These are phyloP conservation scores for Pissodes strobi DNA, from an alignment of 1,140 invertebrate species.

Conservation along the genomic window DNA sequence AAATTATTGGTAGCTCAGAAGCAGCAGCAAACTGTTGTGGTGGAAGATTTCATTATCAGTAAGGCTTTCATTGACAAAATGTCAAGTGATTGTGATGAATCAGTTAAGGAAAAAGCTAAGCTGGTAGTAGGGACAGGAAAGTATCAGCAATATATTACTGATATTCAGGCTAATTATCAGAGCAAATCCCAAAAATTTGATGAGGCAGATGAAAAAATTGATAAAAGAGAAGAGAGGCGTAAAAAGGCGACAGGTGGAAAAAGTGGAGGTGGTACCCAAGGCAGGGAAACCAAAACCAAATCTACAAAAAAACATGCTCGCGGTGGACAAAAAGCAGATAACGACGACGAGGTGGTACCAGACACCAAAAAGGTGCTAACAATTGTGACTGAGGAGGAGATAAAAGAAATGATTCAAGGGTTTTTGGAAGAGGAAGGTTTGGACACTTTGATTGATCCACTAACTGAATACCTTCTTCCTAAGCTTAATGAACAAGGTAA, in stretches of 20 bases:
- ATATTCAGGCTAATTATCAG: slow-evolving; percentile 60
- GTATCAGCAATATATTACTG: slow-evolving; percentile 66
- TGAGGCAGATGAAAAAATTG: slow-evolving; percentile 65
- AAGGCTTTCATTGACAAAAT: slow-evolving; percentile 72
- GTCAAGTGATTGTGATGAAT: slow-evolving; percentile 67
- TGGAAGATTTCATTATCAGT: slow-evolving; percentile 64
- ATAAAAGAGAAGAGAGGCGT: slow-evolving; percentile 83
- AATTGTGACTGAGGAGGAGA: slow-evolving; percentile 70
- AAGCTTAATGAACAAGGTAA: slow-evolving; percentile 61
- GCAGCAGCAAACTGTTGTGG: slow-evolving; percentile 58
- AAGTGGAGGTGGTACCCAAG: slow-evolving; percentile 87
- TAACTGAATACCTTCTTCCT: slow-evolving; percentile 66
- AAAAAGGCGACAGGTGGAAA: slow-evolving; percentile 87
- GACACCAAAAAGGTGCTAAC: slow-evolving; percentile 60
- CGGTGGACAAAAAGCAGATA: slow-evolving; percentile 57
- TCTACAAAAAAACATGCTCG: slow-evolving; percentile 80
- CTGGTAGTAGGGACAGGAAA: slow-evolving; percentile 68
- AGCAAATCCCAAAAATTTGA: slow-evolving; percentile 54
- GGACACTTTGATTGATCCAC: slow-evolving; percentile 64
- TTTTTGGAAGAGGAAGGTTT: slow-evolving; percentile 68
- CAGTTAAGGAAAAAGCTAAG: slow-evolving; percentile 76
- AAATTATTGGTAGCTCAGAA: slow-evolving; percentile 63
- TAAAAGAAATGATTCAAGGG: slow-evolving; percentile 61
- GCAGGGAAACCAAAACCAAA: slow-evolving; percentile 94
- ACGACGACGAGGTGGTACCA: slow-evolving; percentile 66